Evolutionary conservation across 2,888 invertebrate species (phyloP), one percentile per base, ranked within the genome.

Genomic region (Ichneumoninae sp.): DNA sequence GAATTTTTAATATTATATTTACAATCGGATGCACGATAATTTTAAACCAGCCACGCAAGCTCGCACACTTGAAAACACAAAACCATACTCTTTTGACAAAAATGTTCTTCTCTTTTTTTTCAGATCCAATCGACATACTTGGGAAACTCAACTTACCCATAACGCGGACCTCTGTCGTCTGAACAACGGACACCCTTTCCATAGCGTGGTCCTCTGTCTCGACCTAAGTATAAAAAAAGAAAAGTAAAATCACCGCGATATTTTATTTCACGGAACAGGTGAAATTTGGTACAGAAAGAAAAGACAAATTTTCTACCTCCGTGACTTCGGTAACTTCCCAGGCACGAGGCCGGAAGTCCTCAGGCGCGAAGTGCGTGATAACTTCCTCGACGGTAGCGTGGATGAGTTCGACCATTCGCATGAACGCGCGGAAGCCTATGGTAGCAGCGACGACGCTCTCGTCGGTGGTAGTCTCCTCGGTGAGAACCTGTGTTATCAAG

Each of bases 301-400:
- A 71, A 36, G 19, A 72, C 40, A 10, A 50, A 70, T 13, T 78
- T 19, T 19, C 69, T 74, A 97, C 96, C 95, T 96, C 95, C 84
- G 94, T 94, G 69, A 96, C 95, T 94, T 96, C 96, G 89, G 95
- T 95, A 85, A 96, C 95, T 94, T 97, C 97, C 97, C 97, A 97
- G 91, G 96, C 96, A 83, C 96, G 96, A 65, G 96, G 96, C 85
- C 96, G 96, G 92, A 98, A 98, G 94, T 98, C 98, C 94, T 97
- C 97, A 2, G 97, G 97, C 83, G 96, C 96, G 91, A 98, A 97
- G 90, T 97, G 96, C 2, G 96, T 96, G 87, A 98, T 97, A 30
- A 97, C 96, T 93, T 97, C 97, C 93, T 98, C 97, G 30, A 98
- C 97, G 0, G 97, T 96, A 72, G 96, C 96, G 91, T 97, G 96